phyloP scores from a whole-genome alignment of 2,888 invertebrate genomes.

The Tridacna crocea region DNA sequence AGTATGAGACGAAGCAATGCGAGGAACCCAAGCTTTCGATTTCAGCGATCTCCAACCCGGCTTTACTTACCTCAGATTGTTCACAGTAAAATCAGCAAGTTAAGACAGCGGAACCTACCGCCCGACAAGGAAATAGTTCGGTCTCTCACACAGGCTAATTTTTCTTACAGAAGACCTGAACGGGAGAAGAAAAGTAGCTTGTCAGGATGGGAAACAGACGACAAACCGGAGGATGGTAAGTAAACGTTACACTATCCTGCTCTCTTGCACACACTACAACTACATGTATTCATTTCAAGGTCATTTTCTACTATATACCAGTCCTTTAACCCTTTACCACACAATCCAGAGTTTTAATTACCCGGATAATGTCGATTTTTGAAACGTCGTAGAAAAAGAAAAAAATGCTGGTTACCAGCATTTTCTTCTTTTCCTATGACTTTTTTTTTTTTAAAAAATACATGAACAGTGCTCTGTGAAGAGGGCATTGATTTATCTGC shows the following conservation, averaged over 20 bases:
- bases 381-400: background rate
- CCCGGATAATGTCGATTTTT: too few relatives aligned
- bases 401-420: background rate
- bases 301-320: background rate
- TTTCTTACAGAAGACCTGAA: constrained; percentile 43
- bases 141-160: constrained; percentile 21
- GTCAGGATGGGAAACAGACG: constrained; percentile 50
- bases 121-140: constrained; percentile 29
- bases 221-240: constrained; percentile 51
- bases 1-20: constrained; percentile 8
- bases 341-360: background rate
- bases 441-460: too few relatives aligned
- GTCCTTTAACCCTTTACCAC: background rate
- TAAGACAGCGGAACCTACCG: constrained; percentile 24
- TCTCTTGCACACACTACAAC: background rate
- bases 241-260: background rate
- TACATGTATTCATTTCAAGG: background rate
- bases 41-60: constrained; percentile 9
- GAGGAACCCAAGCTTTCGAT: background rate
- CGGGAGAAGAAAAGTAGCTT: constrained; percentile 41
- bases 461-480: too few relatives aligned
- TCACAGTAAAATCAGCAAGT: constrained; percentile 29
- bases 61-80: constrained; percentile 32
- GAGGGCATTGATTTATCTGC: too few relatives aligned
- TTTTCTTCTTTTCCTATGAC: background rate